phyloP scores from a whole-genome alignment of 2,113 vertebrate genomes.

The Budorcas taxicolor region DNA sequence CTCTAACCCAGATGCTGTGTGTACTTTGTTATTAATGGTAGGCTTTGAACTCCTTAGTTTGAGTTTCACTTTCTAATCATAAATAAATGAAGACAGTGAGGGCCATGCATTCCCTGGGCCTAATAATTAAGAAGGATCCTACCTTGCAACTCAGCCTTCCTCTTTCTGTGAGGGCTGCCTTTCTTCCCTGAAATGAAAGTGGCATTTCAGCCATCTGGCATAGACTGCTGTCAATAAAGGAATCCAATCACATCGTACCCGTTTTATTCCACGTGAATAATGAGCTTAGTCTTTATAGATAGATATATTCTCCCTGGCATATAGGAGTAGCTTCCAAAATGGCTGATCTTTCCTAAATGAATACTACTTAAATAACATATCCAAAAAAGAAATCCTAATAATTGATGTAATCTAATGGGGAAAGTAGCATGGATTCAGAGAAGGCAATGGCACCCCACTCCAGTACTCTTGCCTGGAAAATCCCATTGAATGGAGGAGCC shows the following conservation, averaged over 20 bases:
- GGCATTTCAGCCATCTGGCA: slow-evolving; percentile 52
- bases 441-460: too few relatives aligned
- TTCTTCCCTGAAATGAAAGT: slow-evolving; percentile 54
- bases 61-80: slow-evolving; percentile 40
- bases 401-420: background rate
- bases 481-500: too few relatives aligned
- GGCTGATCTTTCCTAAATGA: slow-evolving; percentile 7
- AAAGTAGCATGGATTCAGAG: background rate
- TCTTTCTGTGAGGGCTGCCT: slow-evolving; percentile 25
- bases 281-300: slow-evolving; percentile 30
- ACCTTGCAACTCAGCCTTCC: slow-evolving; percentile 11
- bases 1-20: background rate
- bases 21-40: background rate
- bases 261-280: background rate
- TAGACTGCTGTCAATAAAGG: slow-evolving; percentile 37
- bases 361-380: background rate
- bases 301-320: background rate
- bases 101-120: background rate
- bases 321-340: background rate
- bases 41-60: background rate
- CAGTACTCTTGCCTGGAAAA: too few relatives aligned
- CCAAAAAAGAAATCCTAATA: background rate
- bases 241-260: slow-evolving; percentile 34
- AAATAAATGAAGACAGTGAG: background rate
- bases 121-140: slow-evolving; percentile 31